Evolutionary conservation across 2,113 vertebrate genomes (phyloP), one percentile per base, ranked within the genome.

Genomic region (Neofelis nebulosa): DNA sequence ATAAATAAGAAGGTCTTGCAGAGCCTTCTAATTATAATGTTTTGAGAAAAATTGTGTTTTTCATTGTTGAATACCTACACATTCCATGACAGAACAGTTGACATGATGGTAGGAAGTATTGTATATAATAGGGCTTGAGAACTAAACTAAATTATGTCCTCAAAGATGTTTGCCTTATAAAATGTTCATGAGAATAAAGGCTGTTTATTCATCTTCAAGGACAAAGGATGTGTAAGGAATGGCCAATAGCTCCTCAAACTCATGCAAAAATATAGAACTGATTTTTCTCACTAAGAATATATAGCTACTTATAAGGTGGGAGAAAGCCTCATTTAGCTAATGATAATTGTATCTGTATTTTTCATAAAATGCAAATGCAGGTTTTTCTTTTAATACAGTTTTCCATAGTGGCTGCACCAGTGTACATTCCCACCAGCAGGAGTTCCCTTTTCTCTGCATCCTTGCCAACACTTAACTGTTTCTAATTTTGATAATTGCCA

Each of bases 181-280:
- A 97, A 88, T 84, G 89, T 94, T 94, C 36, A 97, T 96, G 63
- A 97, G 73, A 95, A 94, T 88, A 91, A 88, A 83, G 65, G 3
- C 10, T 27, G 61, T 86, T 95, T 93, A 78, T 83, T 94, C 71
- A 79, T 90, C 27, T 55, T 91, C 52, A 96, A 83, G 19, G 14
- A 73, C 29, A 84, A 81, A 93, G 25, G 31, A 36, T 85, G 41
- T 66, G 21, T 66, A 65, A 92, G 9, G 63, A 94, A 69, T 76
- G 19, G 11, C 3, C 50, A 88, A 57, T 4, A 89, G 25, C 4
- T 57, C 6, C 55, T 74, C 16, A 83, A 87, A 50, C 25, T 92
- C 85, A 73, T 88, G 45, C 2, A 93, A 93, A 78, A 96, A 96
- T 85, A 23, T 5, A 45, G 69, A 45, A 23, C 15, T 36, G 29